Evolutionary conservation across 2,113 vertebrate species (phyloP), one percentile per base, ranked within the genome.

Genomic region (Syngnathus typhle): DNA sequence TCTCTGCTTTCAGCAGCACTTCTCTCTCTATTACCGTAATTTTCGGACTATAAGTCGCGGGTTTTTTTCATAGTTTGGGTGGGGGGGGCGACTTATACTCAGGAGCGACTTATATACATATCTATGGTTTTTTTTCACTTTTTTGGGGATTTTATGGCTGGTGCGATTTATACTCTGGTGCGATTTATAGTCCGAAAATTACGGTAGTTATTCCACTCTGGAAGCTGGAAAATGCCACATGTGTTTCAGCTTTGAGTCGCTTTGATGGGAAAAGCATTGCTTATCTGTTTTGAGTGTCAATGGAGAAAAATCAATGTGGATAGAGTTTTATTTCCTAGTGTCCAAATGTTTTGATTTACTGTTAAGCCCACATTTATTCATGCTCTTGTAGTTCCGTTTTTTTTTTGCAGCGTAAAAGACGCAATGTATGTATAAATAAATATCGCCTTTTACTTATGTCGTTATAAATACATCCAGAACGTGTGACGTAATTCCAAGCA

Each of bases 1-100:
- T 69, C 60, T 65, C n/a, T 74, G 79, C 74, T 83, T 79, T 79
- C 67, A 63, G 46, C 67, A 64, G 62, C 37, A 0, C 72, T 74
- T 68, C 71, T 73, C 61, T 71, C 61, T 71, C 67, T 66, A 64
- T 64, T 66, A n/a, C n/a, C n/a, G n/a, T n/a, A n/a, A n/a, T n/a
- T n/a, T n/a, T n/a, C n/a, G n/a, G n/a, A n/a, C n/a, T n/a, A n/a
- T n/a, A n/a, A n/a, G n/a, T n/a, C n/a, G n/a, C n/a, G n/a, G n/a
- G n/a, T n/a, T n/a, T n/a, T n/a, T n/a, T n/a, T n/a, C n/a, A n/a
- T n/a, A n/a, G n/a, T n/a, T n/a, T n/a, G n/a, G n/a, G n/a, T n/a
- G n/a, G n/a, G n/a, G n/a, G n/a, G n/a, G n/a, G n/a, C n/a, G n/a
- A n/a, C n/a, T n/a, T n/a, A n/a, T n/a, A n/a, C n/a, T n/a, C n/a